phyloP scores from a whole-genome alignment of 2,888 invertebrate species.

The Spodoptera littoralis region DNA sequence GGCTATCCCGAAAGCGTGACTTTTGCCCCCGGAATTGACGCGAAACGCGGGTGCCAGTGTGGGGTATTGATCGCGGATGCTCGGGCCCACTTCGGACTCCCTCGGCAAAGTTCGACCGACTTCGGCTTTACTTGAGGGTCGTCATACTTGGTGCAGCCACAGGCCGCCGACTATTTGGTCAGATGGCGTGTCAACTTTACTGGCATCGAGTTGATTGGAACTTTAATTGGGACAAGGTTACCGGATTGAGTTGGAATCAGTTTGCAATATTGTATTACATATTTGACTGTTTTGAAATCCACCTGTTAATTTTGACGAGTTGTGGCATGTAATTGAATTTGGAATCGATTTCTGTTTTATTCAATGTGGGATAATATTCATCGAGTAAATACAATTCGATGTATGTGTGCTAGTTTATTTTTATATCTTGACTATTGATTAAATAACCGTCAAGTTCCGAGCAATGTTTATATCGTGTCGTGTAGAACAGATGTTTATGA shows the following conservation, averaged over 20 bases:
- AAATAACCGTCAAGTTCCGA: constrained; percentile 27
- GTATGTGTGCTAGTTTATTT: constrained; percentile 7
- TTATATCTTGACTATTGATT: constrained; percentile 29
- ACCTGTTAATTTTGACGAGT: constrained; percentile 32
- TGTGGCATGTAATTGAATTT: constrained; percentile 8
- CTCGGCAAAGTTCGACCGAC: constrained; percentile 78
- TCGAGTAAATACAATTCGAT: neutral
- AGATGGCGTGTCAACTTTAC: constrained; percentile 82
- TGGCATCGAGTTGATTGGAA: constrained; percentile 81
- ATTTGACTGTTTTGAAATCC: constrained; percentile 24
- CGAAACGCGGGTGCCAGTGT: constrained; percentile 77
- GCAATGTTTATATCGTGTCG: constrained; percentile 26
- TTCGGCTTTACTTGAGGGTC: constrained; percentile 81
- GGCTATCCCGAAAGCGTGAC: constrained; percentile 85
- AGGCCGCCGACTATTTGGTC: constrained; percentile 74
- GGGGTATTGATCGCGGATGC: constrained; percentile 84
- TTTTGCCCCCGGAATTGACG: constrained; percentile 87
- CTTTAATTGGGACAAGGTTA: constrained; percentile 88
- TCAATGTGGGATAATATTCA: too few relatives aligned
- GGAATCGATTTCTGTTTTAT: constrained; percentile 3
- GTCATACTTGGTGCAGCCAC: constrained; percentile 70
- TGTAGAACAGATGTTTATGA: constrained; percentile 37
- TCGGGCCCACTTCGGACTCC: constrained; percentile 79
- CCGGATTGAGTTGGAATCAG: constrained; percentile 66
- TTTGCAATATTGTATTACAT: constrained; percentile 48